Conservation (phyloP, 1,140 invertebrate species). For the Drosophila nannoptera region DNA sequence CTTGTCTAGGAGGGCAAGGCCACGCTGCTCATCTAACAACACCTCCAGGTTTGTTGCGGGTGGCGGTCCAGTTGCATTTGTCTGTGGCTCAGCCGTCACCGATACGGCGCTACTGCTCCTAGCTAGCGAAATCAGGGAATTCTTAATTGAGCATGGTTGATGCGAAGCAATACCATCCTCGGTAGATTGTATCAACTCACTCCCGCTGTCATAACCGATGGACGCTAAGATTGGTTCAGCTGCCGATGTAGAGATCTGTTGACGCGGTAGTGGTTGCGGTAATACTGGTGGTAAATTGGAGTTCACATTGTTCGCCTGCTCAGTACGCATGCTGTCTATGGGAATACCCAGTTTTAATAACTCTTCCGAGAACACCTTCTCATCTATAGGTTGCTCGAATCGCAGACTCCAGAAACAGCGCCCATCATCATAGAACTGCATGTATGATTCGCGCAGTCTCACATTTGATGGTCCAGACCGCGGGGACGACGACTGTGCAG, state of each 20-base stretch:
- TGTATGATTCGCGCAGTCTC: constrained; percentile 44
- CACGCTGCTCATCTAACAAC: constrained; percentile 35
- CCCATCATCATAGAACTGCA: constrained; percentile 64
- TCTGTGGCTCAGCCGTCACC: neutral
- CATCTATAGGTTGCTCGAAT: constrained; percentile 43
- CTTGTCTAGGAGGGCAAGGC: no score
- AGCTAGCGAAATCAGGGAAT: neutral
- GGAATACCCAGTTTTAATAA: constrained; percentile 12
- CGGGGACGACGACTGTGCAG: constrained; percentile 7
- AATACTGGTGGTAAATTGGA: neutral
- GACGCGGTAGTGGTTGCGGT: neutral
- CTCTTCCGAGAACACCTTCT: constrained; percentile 30
- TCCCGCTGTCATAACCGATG: constrained; percentile 17
- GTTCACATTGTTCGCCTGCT: neutral
- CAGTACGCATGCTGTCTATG: constrained; percentile 9
- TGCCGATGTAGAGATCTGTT: neutral
- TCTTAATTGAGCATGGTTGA: neutral
- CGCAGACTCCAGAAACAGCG: constrained; percentile 60
- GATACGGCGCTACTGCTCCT: neutral
- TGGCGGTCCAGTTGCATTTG: no score
- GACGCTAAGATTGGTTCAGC: neutral
- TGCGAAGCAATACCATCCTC: constrained; percentile 4
- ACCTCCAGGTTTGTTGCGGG: constrained; percentile 6
- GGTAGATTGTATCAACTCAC: constrained; percentile 13
- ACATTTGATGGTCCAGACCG: neutral